Evolutionary conservation across 1,140 invertebrate species (phyloP).

Genomic region (Thaumatotibia leucotreta): DNA sequence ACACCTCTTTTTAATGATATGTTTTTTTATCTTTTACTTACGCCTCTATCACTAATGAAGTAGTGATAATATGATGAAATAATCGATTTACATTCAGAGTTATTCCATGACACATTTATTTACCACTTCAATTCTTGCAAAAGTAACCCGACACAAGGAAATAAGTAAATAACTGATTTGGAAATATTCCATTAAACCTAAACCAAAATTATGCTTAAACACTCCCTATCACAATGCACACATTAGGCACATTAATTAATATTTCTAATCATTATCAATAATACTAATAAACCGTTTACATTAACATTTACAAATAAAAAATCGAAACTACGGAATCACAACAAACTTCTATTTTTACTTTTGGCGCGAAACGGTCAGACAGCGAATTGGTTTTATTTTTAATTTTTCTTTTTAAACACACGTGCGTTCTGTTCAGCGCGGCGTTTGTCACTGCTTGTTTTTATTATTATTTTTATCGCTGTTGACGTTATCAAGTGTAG

Average conservation of each 20-base stretch:
- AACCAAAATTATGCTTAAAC: not conserved
- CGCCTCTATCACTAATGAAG: too few relatives aligned
- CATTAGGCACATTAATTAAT: not conserved
- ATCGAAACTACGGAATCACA: not conserved
- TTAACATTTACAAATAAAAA: not conserved
- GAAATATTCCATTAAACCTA: not conserved
- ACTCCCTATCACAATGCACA: not conserved
- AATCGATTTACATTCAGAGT: too few relatives aligned
- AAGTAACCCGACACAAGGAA: too few relatives aligned
- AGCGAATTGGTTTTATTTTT: not conserved
- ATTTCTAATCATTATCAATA: not conserved
- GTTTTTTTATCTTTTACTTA: too few relatives aligned
- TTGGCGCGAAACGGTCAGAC: slow-evolving; percentile 1
- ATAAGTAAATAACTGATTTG: not conserved
- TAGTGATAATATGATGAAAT: too few relatives aligned
- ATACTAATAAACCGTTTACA: not conserved
- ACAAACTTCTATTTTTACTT: not conserved
- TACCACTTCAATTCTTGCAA: too few relatives aligned
- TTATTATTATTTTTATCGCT: slow-evolving; percentile 1
- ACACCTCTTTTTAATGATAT: too few relatives aligned
- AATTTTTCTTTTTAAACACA: slow-evolving; percentile 4
- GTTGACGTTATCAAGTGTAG: not conserved
- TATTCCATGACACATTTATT: too few relatives aligned
- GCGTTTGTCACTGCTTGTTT: not conserved
- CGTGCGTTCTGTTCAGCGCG: not conserved